Percentiles rank a stretch among this genome's conserved stretches.
Evolutionary conservation across 2,888 invertebrate genomes (phyloP).

Genomic region (Lepidonotus clava): DNA sequence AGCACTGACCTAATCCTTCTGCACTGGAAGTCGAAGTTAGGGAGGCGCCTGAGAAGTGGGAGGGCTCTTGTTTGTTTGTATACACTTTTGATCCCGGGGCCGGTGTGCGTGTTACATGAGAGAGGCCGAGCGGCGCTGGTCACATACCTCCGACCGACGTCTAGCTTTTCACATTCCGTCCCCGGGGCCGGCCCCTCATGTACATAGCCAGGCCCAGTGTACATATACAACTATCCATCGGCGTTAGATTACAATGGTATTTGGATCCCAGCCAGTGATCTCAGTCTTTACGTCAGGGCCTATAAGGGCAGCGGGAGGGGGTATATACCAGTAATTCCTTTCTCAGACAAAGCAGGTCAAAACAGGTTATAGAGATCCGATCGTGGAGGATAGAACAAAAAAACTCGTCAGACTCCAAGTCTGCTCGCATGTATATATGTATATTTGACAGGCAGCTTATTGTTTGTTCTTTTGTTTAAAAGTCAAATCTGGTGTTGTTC

Average conservation of each 20-base stretch:
- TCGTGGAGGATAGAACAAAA: no score
- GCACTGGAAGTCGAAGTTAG: no score
- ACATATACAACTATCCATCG: not conserved
- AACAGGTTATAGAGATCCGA: no score
- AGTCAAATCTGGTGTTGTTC: no score
- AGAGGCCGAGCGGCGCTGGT: not conserved
- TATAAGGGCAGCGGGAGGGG: no score
- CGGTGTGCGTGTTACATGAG: not conserved
- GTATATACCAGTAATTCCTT: not conserved
- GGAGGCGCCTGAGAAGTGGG: not conserved
- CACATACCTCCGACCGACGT: constrained; percentile 4
- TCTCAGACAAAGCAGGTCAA: not conserved
- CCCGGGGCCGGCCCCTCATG: not conserved
- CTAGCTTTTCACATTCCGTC: constrained; percentile 18
- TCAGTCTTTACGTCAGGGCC: not conserved
- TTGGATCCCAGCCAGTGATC: constrained; percentile 10
- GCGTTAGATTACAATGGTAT: constrained; percentile 42
- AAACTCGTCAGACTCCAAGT: no score
- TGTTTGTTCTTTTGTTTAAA: no score
- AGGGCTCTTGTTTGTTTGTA: constrained; percentile 32
- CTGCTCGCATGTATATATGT: no score
- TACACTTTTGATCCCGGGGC: constrained; percentile 19
- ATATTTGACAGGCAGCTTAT: no score
- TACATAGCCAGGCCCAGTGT: not conserved
- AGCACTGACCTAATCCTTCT: no score